Conservation (phyloP, 2,888 invertebrate genomes). For the Dryobotodes eremita region DNA sequence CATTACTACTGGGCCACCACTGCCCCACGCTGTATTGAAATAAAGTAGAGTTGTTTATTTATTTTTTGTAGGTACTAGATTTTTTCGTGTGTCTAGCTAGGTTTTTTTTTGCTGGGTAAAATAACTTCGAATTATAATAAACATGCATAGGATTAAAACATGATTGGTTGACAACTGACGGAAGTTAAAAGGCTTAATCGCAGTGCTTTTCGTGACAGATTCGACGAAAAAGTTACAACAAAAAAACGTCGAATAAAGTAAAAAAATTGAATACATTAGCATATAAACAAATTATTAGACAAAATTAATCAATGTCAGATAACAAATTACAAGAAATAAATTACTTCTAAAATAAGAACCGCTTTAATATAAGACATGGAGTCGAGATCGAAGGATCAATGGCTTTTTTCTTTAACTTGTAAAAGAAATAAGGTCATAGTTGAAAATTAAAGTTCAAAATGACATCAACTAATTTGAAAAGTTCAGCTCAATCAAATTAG, state of each 20-base stretch:
- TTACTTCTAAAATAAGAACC: background rate
- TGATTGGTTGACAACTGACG: background rate
- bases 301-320: background rate
- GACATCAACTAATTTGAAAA: too few relatives aligned
- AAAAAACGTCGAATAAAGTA: background rate
- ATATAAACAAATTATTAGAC: background rate
- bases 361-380: background rate
- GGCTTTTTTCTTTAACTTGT: background rate
- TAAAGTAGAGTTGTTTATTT: background rate
- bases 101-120: background rate
- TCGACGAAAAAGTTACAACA: too few relatives aligned
- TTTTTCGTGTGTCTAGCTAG: background rate
- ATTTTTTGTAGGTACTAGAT: background rate
- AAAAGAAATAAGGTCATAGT: too few relatives aligned
- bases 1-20: too few relatives aligned
- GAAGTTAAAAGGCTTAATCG: background rate
- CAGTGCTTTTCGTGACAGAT: background rate
- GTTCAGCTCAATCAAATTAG: too few relatives aligned
- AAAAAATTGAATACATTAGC: background rate
- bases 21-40: background rate
- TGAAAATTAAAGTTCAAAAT: too few relatives aligned
- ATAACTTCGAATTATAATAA: background rate
- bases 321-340: background rate
- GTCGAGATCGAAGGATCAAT: background rate
- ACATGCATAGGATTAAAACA: background rate